Conservation (phyloP, 2,113 vertebrate genomes). For the Pitta sordida region DNA sequence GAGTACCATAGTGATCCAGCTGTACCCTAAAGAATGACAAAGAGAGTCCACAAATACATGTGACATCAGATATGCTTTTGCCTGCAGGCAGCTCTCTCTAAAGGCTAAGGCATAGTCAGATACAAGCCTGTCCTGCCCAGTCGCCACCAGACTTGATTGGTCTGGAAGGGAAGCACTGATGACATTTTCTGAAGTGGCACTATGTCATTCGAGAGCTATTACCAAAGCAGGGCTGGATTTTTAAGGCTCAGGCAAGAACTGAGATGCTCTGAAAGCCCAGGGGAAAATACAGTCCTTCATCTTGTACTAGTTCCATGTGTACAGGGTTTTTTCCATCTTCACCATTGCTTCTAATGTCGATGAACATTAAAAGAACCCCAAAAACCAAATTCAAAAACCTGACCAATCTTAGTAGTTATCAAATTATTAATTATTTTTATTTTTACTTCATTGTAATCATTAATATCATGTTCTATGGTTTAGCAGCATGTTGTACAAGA, state of each 20-base stretch:
- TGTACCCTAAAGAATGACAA: background rate
- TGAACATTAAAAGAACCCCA: background rate
- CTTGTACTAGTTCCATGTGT: background rate
- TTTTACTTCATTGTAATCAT: background rate
- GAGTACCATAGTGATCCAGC: too few relatives aligned
- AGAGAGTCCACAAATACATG: rapidly evolving
- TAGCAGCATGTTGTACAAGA: background rate
- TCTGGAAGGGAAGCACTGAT: background rate
- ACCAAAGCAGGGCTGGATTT: background rate
- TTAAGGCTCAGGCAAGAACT: background rate
- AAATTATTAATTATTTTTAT: background rate
- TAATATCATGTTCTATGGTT: background rate
- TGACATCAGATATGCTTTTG: background rate
- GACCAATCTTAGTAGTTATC: background rate
- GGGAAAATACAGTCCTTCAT: background rate
- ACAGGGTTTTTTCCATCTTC: background rate
- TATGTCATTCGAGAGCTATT: background rate
- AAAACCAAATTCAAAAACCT: rapidly evolving
- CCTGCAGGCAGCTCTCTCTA: background rate
- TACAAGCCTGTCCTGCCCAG: background rate
- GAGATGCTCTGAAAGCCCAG: background rate
- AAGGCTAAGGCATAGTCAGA: background rate
- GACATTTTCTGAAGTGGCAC: background rate
- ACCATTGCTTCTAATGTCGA: background rate
- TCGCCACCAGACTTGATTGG: background rate